These are phyloP conservation scores for Megaceryle alcyon DNA, from an alignment of 2,797 vertebrate genomes.

Conservation along the genomic window DNA sequence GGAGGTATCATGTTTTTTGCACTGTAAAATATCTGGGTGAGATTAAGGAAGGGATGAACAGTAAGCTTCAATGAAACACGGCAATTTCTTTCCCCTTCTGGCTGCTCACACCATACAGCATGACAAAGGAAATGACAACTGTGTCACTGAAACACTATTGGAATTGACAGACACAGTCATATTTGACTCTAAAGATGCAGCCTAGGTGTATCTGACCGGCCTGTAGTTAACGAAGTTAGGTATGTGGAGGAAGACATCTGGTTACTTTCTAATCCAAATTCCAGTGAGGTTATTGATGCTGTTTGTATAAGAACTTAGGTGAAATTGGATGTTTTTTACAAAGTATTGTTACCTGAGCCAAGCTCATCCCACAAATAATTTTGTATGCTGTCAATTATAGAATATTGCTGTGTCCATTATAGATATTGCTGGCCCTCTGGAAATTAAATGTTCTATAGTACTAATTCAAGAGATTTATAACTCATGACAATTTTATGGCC, in stretches of 20 bases:
- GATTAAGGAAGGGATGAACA: not conserved
- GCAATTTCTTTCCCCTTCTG: slow-evolving; percentile 3
- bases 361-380: not conserved
- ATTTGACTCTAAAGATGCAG: not conserved
- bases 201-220: not conserved
- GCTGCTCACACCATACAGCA: not conserved
- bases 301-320: not conserved
- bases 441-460: not conserved
- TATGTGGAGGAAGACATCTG: not conserved
- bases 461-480: slow-evolving; percentile 43
- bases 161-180: not conserved
- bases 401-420: not conserved
- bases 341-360: not conserved
- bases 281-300: not conserved
- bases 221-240: not conserved
- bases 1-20: not conserved
- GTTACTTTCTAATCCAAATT: slow-evolving; percentile 53
- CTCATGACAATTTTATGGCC: slow-evolving; percentile 3
- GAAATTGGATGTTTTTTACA: slow-evolving; percentile 7
- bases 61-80: not conserved
- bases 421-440: not conserved
- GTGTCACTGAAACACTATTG: slow-evolving; percentile 13
- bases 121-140: not conserved
- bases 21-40: not conserved
- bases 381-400: not conserved